Percentiles rank a stretch among this genome's conserved stretches.
These are phyloP conservation scores for Donacobius atricapilla DNA, from an alignment of 2,113 vertebrate species.

Conservation along the genomic window DNA sequence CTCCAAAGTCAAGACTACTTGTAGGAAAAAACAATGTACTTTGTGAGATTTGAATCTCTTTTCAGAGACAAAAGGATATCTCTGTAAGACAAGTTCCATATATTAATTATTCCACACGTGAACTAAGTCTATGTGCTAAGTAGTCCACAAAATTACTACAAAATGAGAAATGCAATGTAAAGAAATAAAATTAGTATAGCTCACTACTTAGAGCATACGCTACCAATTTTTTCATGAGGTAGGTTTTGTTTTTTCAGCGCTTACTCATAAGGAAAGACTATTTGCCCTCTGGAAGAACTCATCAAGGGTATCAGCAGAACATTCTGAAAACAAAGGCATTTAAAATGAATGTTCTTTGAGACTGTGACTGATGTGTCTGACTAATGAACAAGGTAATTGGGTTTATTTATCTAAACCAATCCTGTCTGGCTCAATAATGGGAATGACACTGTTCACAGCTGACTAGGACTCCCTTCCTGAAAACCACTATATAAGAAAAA, in stretches of 20 bases:
- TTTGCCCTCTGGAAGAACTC: slow-evolving; percentile 9
- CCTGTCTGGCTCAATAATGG: neutral
- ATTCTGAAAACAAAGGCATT: slow-evolving; percentile 8
- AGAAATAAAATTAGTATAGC: neutral
- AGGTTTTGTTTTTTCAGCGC: neutral
- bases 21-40: neutral
- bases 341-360: slow-evolving; percentile 1
- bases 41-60: neutral
- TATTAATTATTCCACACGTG: neutral
- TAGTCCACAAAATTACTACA: neutral
- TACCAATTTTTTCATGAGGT: neutral
- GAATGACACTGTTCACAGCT: neutral
- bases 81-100: neutral
- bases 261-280: neutral
- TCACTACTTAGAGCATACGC: neutral
- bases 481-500: neutral
- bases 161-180: neutral
- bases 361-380: slow-evolving; percentile 25
- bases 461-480: neutral
- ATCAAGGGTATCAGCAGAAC: slow-evolving; percentile 29
- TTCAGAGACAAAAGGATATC: neutral
- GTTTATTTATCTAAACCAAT: slow-evolving; percentile 35
- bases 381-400: slow-evolving; percentile 40
- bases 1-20: neutral
- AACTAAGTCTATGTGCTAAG: neutral